Conservation (phyloP, 2,113 vertebrate genomes). For the Macquaria australasica region DNA sequence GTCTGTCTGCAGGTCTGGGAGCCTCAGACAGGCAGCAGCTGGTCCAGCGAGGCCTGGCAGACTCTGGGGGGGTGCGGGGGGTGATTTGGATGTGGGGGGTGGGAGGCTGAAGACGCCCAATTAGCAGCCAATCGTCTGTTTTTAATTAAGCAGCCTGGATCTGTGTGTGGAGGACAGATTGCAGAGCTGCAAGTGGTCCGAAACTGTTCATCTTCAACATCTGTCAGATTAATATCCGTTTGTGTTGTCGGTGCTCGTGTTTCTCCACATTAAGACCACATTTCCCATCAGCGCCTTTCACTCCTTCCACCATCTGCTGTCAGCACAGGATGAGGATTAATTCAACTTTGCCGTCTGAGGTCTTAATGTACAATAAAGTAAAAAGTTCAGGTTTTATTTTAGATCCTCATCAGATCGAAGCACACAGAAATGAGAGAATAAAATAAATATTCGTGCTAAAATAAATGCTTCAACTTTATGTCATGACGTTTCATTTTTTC, state of each 20-base stretch:
- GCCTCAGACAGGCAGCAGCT: constrained; percentile 57
- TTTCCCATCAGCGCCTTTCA: constrained; percentile 33
- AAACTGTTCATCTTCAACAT: neutral
- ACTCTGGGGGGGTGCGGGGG: neutral
- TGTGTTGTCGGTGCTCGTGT: too few species aligned
- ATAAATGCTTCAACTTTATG: too few species aligned
- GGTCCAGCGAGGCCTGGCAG: constrained; percentile 43
- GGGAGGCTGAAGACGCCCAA: constrained; percentile 13
- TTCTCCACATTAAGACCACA: neutral
- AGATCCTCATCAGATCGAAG: too few species aligned
- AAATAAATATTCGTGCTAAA: too few species aligned
- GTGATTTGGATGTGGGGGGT: neutral
- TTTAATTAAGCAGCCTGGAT: constrained; percentile 36
- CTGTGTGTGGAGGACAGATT: constrained; percentile 14
- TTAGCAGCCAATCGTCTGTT: constrained; percentile 49
- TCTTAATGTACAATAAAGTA: too few species aligned
- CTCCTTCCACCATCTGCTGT: constrained; percentile 39
- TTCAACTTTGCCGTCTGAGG: too few species aligned
- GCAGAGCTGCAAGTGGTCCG: constrained; percentile 18
- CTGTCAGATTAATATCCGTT: neutral
- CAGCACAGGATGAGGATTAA: neutral
- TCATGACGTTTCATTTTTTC: too few species aligned
- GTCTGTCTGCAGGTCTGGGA: constrained; percentile 18
- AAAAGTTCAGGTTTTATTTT: too few species aligned
- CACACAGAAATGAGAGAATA: too few species aligned